Evolutionary conservation across 2,888 invertebrate species (phyloP).

Genomic region (Caenorhabditis sp.): DNA sequence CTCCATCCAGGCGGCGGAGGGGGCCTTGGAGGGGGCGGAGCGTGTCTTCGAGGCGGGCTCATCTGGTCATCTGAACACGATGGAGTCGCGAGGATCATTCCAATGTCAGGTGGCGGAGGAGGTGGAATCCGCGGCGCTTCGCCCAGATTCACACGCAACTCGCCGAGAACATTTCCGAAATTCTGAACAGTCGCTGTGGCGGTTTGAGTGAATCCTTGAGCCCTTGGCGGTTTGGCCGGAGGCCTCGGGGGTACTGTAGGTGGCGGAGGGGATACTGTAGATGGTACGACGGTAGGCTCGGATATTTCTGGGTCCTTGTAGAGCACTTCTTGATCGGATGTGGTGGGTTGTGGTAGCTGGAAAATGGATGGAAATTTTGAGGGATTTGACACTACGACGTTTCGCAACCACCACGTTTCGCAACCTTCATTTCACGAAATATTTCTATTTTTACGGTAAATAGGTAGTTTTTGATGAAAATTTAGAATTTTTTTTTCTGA

Average conservation of each 20-base stretch:
- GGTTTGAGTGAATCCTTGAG: not conserved
- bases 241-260: conserved; percentile 47
- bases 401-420: no score
- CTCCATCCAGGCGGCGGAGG: conserved; percentile 54
- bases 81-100: conserved; percentile 10
- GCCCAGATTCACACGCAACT: conserved; percentile 26
- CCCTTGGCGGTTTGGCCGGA: conserved; percentile 51
- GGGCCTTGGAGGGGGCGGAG: conserved; percentile 43
- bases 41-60: conserved; percentile 39
- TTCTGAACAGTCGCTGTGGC: conserved; percentile 15
- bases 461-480: no score
- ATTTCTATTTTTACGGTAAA: no score
- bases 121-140: conserved; percentile 1
- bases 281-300: no score
- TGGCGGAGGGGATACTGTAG: conserved; percentile 2
- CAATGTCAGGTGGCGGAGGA: conserved; percentile 34
- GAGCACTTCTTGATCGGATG: conserved; percentile 3
- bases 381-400: no score
- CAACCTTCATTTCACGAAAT: no score
- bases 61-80: not conserved
- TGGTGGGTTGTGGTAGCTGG: no score
- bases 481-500: not conserved
- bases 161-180: conserved; percentile 49
- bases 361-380: no score
- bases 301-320: not conserved